Base-by-base conservation (phyloP, 2,797 vertebrate genomes). In the Schizopygopsis pylzovi region DNA sequence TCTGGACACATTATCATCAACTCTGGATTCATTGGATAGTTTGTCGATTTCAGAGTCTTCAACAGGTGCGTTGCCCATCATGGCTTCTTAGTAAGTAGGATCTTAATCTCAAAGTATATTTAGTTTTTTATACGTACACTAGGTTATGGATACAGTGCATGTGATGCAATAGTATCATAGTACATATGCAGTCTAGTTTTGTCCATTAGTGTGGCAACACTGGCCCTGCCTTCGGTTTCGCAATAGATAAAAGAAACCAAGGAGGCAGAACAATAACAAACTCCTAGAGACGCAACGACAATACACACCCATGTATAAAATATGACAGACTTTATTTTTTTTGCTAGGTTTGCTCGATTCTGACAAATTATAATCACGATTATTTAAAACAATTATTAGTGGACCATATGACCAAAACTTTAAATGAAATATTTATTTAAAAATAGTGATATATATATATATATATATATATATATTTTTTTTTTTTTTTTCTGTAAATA, bases 41-140 rank as follows among this genome's bases (percentile, higher is more conserved):
- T 96, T 98, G 87, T 94, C 94, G 75, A 94, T 98, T 88, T 93
- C 93, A 39, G 97, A 98, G 65, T 94, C 95, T 87, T 97, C 97
- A 92, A 94, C 94, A 95, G 98, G 98, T 99, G 5, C 43, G 76
- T 89, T 68, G 28, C 6, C 59, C 28, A 15, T 65, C 25, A 8
- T 65, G 28, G 63, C 63, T 67, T 43, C 43, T 43, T 43, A 43
- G 43, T 43, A 43, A 43, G 10, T 43, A 43, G 43, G 10, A 25
- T 61, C 10, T 25, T 25, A 25, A 61, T 61, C 10, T n/a, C 59
- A 61, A 61, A 59, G 9, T 59, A 59, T 59, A n/a, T 59, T n/a
- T 59, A n/a, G 56, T 3, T n/a, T n/a, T 11, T 59, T 56, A 20
- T 8, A 20, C 1, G 4, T 59, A n/a, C 56, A 11, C 4, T n/a